These are phyloP conservation scores for Chrysolina haemoptera DNA, from an alignment of 2,888 invertebrate species.

Conservation along the genomic window DNA sequence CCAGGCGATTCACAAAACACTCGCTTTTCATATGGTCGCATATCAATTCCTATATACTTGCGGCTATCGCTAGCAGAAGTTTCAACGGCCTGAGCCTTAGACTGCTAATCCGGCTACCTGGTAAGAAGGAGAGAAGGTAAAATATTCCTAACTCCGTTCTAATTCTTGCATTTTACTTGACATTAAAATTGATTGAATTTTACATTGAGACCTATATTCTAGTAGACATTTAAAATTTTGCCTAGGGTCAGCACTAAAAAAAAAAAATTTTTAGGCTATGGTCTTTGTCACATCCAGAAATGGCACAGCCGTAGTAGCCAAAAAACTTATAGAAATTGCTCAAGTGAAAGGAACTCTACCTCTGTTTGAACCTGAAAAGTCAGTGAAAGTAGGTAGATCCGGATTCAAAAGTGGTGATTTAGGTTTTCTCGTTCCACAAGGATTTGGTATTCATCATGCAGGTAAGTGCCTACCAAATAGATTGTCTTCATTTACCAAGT, in stretches of 20 bases:
- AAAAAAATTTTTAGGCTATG: slow-evolving; percentile 75
- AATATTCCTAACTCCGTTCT: too few species aligned
- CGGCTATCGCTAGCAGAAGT: too few species aligned
- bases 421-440: slow-evolving; percentile 86
- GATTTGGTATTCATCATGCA: slow-evolving; percentile 97
- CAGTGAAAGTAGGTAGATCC: slow-evolving; percentile 79
- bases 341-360: slow-evolving; percentile 81
- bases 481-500: background rate
- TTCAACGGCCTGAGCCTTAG: too few species aligned
- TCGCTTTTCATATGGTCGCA: too few species aligned
- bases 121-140: too few species aligned
- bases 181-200: too few species aligned
- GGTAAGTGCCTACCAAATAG: slow-evolving; percentile 72
- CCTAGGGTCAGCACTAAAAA: background rate
- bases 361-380: slow-evolving; percentile 79
- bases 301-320: slow-evolving; percentile 93
- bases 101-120: too few species aligned
- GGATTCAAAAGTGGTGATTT: slow-evolving; percentile 87
- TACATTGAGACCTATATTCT: too few species aligned
- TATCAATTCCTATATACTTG: too few species aligned
- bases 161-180: too few species aligned
- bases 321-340: slow-evolving; percentile 86
- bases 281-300: slow-evolving; percentile 99
- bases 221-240: too few species aligned
- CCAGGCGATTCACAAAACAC: too few species aligned